Percentiles rank a stretch among this genome's conserved stretches.
Conservation (phyloP, 2,797 vertebrate genomes). For the Paratrypauchen microcephalus region DNA sequence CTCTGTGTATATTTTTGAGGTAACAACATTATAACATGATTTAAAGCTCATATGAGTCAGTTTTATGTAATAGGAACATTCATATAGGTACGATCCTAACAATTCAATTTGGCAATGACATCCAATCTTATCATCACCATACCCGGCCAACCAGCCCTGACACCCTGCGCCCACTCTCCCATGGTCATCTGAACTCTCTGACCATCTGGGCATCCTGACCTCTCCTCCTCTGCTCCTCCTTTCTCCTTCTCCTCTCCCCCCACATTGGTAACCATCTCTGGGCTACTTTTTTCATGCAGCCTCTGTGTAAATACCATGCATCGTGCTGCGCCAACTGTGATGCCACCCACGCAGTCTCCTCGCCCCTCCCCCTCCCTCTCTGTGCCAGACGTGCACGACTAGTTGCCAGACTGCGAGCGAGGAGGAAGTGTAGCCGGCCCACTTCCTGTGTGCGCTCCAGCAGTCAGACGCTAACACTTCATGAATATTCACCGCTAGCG, state of each 20-base stretch:
- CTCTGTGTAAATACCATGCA: neutral
- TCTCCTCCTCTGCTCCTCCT: neutral
- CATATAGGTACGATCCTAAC: too few relatives aligned
- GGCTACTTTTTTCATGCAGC: neutral
- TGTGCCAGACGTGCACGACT: conserved; percentile 17
- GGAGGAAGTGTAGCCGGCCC: conserved; percentile 69
- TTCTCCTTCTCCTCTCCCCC: neutral
- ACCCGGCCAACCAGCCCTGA: too few relatives aligned
- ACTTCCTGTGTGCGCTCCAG: conserved; percentile 63
- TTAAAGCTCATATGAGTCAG: too few relatives aligned
- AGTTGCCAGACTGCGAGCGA: conserved; percentile 13
- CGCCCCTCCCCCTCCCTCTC: conserved; percentile 17
- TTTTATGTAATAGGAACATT: too few relatives aligned
- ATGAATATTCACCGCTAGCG: conserved; percentile 46
- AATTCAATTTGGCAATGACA: too few relatives aligned
- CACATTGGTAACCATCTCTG: too few relatives aligned
- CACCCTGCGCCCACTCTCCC: too few relatives aligned
- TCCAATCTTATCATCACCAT: too few relatives aligned
- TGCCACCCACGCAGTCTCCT: conserved; percentile 1
- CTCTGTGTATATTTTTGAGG: too few relatives aligned
- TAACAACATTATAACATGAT: too few relatives aligned
- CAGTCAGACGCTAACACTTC: neutral
- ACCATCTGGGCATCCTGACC: conserved; percentile 33
- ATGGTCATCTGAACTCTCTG: conserved; percentile 16
- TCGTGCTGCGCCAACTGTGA: neutral